Evolutionary conservation across 2,797 vertebrate species (phyloP), one percentile per base, ranked within the genome.

Genomic region (Hapalemur alaotrensis): DNA sequence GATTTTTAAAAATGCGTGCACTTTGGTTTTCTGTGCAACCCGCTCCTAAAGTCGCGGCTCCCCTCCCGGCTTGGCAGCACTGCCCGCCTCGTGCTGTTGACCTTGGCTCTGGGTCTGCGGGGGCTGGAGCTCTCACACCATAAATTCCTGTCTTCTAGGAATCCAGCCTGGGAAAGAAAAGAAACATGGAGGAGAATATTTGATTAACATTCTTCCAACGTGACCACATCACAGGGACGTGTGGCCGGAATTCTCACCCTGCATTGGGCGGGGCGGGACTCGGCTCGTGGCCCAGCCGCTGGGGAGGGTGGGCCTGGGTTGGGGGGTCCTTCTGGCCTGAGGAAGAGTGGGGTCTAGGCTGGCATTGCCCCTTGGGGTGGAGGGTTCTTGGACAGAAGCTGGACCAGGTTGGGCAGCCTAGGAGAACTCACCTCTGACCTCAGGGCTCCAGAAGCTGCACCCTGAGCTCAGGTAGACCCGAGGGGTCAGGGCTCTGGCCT

Each of bases 111-210:
- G 97, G 96, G 98, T 86, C 72, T 89, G 78, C 80, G 89, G 97
- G 0, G 98, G 97, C 98, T 98, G 98, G 98, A 98, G 97, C 97
- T 91, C 98, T 98, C 98, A 98, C 98, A 98, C 98, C 98, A 99
- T 99, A 99, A 99, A 99, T 99, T 98, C 98, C 98, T 98, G 98
- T 99, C 98, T 99, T 99, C 99, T 99, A 99, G 99, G 99, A 99
- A 99, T 99, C 98, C 97, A 98, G 98, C 98, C 98, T 99, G 99
- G 98, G 99, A 99, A 99, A 98, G 98, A 97, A 97, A 98, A 98
- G 98, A 98, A 99, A 98, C 14, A 89, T 61, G 0, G 93, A 98
- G 96, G 98, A 98, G 98, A 98, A 97, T 97, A 32, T 89, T 98
- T 98, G 98, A 98, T 98, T 98, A 98, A 98, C 98, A 99, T 98